These are phyloP conservation scores for Speoplatyrhinus poulsoni DNA, from an alignment of 2,113 vertebrate species.

Conservation along the genomic window DNA sequence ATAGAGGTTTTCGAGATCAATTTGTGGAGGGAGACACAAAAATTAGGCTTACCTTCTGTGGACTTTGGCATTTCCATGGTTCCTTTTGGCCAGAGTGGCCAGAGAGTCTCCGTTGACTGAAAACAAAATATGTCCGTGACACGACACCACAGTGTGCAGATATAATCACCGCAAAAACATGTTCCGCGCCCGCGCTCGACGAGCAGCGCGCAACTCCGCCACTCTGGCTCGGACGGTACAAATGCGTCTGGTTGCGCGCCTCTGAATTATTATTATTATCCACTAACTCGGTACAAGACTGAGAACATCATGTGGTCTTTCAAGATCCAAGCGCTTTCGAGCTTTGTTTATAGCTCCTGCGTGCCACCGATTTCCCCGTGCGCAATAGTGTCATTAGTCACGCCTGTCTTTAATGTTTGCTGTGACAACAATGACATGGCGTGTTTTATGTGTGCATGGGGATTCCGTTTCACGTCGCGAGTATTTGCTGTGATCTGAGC, in stretches of 20 bases:
- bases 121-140: no score
- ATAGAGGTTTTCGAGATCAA: no score
- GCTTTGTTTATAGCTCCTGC: neutral
- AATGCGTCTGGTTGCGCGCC: constrained; percentile 52
- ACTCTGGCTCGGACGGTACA: constrained; percentile 39
- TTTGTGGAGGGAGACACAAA: neutral
- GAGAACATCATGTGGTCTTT: neutral
- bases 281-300: neutral
- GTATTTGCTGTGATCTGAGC: constrained; percentile 25
- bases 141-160: no score
- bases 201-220: constrained; percentile 3
- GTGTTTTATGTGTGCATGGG: constrained; percentile 12
- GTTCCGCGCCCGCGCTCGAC: no score
- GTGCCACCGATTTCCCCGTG: neutral
- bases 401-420: constrained; percentile 48
- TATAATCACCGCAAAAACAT: no score
- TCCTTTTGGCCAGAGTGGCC: constrained; percentile 51
- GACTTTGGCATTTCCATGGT: constrained; percentile 27
- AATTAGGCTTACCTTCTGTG: constrained; percentile 49
- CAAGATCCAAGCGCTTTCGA: neutral
- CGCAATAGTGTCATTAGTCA: constrained; percentile 11
- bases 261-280: constrained; percentile 6
- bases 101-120: constrained; percentile 26
- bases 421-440: constrained; percentile 47
- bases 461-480: constrained; percentile 42